A percentile compares a stretch with the other conserved stretches of the same genome.
Conservation (phyloP, 1,140 invertebrate species). For the Hyphantria cunea region DNA sequence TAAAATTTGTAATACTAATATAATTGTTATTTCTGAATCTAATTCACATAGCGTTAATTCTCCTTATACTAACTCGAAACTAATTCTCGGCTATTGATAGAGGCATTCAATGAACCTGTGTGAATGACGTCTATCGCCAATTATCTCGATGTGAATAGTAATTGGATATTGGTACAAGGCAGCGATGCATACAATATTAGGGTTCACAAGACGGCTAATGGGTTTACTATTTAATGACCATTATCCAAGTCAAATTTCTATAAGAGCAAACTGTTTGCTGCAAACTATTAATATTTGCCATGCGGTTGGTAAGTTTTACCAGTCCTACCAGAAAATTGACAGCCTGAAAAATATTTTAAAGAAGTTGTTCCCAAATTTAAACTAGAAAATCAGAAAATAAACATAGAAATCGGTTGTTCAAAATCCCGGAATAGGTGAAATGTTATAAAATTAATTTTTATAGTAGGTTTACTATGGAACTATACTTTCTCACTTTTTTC, state of each 20-base stretch:
- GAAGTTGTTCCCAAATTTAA: too few relatives aligned
- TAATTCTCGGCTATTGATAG: conserved; percentile 17
- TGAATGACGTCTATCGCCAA: conserved; percentile 26
- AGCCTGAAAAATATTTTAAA: too few relatives aligned
- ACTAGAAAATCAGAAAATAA: too few relatives aligned
- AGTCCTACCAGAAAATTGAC: too few relatives aligned
- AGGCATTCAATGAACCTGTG: conserved; percentile 15
- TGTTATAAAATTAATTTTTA: too few relatives aligned
- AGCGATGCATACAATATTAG: conserved; percentile 19
- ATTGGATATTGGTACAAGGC: conserved; percentile 24
- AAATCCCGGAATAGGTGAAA: too few relatives aligned
- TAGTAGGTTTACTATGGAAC: too few relatives aligned
- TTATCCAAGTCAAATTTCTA: conserved; percentile 1
- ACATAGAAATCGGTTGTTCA: too few relatives aligned
- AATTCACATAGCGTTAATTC: conserved; percentile 12
- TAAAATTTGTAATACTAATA: neutral
- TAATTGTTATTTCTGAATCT: conserved; percentile 9
- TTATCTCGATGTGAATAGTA: conserved; percentile 27
- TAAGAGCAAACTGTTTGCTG: neutral
- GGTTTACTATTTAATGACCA: conserved; percentile 4
- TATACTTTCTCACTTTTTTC: too few relatives aligned
- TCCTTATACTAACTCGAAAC: conserved; percentile 4
- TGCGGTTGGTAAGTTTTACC: too few relatives aligned
- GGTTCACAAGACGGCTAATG: conserved; percentile 18
- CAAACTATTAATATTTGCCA: neutral